phyloP scores from a whole-genome alignment of 2,113 vertebrate species.

The Antechinus stuartii region DNA sequence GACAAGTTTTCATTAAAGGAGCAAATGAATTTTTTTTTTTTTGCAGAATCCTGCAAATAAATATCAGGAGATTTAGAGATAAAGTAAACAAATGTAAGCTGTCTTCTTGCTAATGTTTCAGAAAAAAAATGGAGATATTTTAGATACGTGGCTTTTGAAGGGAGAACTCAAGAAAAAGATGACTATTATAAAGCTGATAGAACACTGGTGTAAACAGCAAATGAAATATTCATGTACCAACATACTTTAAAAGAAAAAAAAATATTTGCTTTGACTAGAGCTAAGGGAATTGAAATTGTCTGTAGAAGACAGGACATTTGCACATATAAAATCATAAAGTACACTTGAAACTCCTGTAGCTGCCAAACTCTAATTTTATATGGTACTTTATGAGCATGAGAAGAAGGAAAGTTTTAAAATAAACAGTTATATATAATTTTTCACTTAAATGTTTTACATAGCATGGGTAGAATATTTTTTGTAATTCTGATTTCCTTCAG shows the following conservation, averaged over 20 bases:
- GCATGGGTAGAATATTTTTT: neutral
- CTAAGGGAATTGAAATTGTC: neutral
- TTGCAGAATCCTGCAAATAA: neutral
- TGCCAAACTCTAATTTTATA: neutral
- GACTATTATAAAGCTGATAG: neutral
- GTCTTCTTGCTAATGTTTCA: neutral
- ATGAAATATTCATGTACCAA: conserved; percentile 1
- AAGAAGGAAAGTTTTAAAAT: neutral
- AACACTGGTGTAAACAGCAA: neutral
- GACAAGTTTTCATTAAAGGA: conserved; percentile 44
- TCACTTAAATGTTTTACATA: conserved; percentile 42
- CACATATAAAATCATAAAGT: neutral
- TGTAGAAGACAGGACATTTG: neutral
- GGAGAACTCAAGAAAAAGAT: neutral
- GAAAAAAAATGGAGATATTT: neutral
- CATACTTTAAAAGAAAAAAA: neutral
- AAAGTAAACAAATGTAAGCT: neutral
- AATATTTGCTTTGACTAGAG: neutral
- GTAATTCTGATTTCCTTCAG: neutral
- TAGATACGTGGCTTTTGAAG: neutral
- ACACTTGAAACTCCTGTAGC: neutral
- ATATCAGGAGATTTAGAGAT: conserved; percentile 8
- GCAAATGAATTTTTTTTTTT: neutral
- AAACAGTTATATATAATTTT: neutral
- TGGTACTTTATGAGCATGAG: neutral